Base-by-base conservation (phyloP, 2,888 invertebrate species). In the Cistogaster globosa region DNA sequence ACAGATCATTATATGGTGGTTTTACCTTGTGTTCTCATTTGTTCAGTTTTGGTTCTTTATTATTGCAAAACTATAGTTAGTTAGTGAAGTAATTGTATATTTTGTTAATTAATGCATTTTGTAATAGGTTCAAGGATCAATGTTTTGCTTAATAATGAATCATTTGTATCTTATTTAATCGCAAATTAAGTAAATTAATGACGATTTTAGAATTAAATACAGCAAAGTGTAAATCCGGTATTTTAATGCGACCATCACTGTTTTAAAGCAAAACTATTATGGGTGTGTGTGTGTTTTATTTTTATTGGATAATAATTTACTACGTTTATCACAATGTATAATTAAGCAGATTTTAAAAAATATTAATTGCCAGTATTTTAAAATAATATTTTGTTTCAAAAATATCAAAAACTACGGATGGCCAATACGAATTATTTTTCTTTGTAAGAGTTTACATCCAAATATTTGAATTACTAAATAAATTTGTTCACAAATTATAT, bases 91-190 rank as follows among this genome's bases (percentile, higher is more conserved):
- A 72, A 77, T 84, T 84, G 68, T 69, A 63, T 3, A 45, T 38
- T 82, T 84, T 85, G 81, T 85, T 85, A 85, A 85, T 85, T 85
- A 81, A 69, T 80, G 78, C 53, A 82, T 76, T 81, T 85, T 58
- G 78, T 78, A 78, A 85, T 82, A 71, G 78, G 82, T 75, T 85
- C 84, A 85, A 85, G 84, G 84, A 85, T 85, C 84, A 85, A 85
- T 85, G 84, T 65, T 78, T 75, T 57, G 63, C 57, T 67, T 42
- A 65, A 57, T 72, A 72, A 72, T 72, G 72, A 72, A 80, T 80
- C 72, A 80, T 72, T 80, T 67, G 48, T 57, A 62, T 22, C 48
- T 55, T 16, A 53, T 63, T 79, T 48, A 45, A 79, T 67, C 16
- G 36, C 38, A 58, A 80, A 53, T 80, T 65, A 67, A 58, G 5